Conservation (phyloP, 2,113 vertebrate genomes). For the Notarius lentiginosus region DNA sequence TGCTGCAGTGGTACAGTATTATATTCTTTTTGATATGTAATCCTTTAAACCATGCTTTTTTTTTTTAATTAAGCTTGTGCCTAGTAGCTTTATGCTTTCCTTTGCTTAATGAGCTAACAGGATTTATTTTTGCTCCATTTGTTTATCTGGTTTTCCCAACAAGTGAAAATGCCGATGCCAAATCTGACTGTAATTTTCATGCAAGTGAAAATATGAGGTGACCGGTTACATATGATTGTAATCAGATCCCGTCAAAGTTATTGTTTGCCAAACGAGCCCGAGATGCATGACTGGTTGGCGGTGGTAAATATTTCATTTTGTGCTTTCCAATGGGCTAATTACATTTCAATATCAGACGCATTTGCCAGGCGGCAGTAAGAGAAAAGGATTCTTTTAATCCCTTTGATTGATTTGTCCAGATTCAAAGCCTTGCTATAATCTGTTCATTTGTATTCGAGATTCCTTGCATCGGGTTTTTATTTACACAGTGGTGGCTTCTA, state of each 20-base stretch:
- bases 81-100: constrained; percentile 2
- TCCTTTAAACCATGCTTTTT: neutral
- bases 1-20: neutral
- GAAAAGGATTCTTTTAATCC: constrained; percentile 59
- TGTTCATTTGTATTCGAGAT: constrained; percentile 60
- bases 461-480: neutral
- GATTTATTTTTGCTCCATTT: constrained; percentile 18
- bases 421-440: constrained; percentile 50
- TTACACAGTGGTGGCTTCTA: neutral
- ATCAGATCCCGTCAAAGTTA: constrained; percentile 9
- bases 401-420: constrained; percentile 66
- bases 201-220: neutral
- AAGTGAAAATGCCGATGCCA: neutral
- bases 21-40: neutral
- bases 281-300: constrained; percentile 61
- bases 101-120: constrained; percentile 11
- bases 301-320: constrained; percentile 68
- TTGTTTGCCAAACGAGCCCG: constrained; percentile 50
- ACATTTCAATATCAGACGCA: constrained; percentile 72
- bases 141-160: constrained; percentile 15
- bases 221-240: constrained; percentile 40
- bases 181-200: constrained; percentile 1
- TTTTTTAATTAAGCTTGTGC: neutral
- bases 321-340: constrained; percentile 66
- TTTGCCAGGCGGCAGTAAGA: constrained; percentile 61